These are phyloP conservation scores for Malurus elegans DNA, from an alignment of 2,113 vertebrate genomes.

Conservation along the genomic window DNA sequence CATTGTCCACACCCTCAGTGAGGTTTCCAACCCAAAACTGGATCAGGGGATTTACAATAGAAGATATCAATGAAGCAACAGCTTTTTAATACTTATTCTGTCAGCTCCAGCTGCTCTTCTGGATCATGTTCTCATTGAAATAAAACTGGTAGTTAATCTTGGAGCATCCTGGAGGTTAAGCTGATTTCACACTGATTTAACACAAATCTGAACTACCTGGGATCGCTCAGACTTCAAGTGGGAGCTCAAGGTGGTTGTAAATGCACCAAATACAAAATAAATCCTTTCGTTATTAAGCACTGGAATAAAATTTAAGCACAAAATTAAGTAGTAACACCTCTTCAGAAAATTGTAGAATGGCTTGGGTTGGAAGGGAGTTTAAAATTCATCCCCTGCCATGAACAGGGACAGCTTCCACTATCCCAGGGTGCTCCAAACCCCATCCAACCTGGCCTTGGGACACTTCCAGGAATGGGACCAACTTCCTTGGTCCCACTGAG, in stretches of 20 bases:
- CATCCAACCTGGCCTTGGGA: accelerated
- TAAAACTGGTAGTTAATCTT: background rate
- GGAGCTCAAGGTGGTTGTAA: background rate
- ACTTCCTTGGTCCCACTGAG: background rate
- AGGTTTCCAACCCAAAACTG: background rate
- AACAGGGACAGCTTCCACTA: background rate
- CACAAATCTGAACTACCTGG: background rate
- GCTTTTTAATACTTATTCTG: accelerated
- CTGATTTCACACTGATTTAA: background rate
- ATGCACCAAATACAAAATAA: background rate
- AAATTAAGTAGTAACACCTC: background rate
- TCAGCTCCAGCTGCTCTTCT: background rate
- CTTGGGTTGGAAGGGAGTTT: background rate
- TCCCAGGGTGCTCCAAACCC: background rate
- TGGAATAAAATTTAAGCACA: background rate
- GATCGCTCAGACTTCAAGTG: background rate
- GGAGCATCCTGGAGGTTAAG: background rate
- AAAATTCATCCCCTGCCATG: background rate
- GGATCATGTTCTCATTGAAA: background rate
- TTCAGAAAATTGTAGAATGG: background rate
- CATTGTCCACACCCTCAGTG: background rate
- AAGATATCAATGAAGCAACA: background rate
- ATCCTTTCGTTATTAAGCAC: background rate
- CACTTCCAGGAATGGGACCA: background rate
- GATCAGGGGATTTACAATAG: background rate